phyloP scores from a whole-genome alignment of 2,888 invertebrate species.

The Drosophila testacea region DNA sequence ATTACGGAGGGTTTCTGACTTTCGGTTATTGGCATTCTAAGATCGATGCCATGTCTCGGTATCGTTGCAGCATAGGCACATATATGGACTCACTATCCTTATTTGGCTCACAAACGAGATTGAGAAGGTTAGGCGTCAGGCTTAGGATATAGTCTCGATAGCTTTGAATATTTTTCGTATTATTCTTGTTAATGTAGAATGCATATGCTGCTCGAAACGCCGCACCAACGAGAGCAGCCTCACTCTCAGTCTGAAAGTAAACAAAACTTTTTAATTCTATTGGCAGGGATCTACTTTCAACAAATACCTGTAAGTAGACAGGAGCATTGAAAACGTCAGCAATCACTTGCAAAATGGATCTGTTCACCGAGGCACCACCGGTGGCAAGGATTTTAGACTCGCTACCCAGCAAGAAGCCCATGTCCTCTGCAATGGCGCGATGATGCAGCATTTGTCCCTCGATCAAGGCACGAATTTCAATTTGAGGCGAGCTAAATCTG shows the following conservation, averaged over 20 bases:
- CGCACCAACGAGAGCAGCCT: slow-evolving; percentile 94
- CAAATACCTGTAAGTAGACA: slow-evolving; percentile 92
- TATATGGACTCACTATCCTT: slow-evolving; percentile 91
- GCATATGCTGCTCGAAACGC: slow-evolving; percentile 90
- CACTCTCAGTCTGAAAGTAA: slow-evolving; percentile 88
- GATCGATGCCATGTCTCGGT: slow-evolving; percentile 86
- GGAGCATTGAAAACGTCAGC: slow-evolving; percentile 97
- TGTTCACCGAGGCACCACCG: slow-evolving; percentile 96
- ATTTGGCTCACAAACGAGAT: slow-evolving; percentile 89
- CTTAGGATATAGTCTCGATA: slow-evolving; percentile 83
- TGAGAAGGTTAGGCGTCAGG: slow-evolving; percentile 84
- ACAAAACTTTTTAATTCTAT: not conserved
- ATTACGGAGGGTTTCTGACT: slow-evolving; percentile 4
- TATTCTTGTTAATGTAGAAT: slow-evolving; percentile 78
- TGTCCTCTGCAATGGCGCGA: slow-evolving; percentile 92
- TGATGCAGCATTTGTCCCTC: slow-evolving; percentile 97
- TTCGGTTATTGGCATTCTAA: slow-evolving; percentile 51
- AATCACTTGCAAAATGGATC: slow-evolving; percentile 93
- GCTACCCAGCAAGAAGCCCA: slow-evolving; percentile 90
- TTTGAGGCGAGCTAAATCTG: slow-evolving; percentile 87
- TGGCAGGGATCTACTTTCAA: too few relatives aligned
- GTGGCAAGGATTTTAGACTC: slow-evolving; percentile 94
- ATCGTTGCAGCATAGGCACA: slow-evolving; percentile 90
- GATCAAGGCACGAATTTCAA: slow-evolving; percentile 94
- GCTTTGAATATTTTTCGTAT: slow-evolving; percentile 52